Evolutionary conservation across 2,113 vertebrate genomes (phyloP).

Genomic region (Ahaetulla prasina): DNA sequence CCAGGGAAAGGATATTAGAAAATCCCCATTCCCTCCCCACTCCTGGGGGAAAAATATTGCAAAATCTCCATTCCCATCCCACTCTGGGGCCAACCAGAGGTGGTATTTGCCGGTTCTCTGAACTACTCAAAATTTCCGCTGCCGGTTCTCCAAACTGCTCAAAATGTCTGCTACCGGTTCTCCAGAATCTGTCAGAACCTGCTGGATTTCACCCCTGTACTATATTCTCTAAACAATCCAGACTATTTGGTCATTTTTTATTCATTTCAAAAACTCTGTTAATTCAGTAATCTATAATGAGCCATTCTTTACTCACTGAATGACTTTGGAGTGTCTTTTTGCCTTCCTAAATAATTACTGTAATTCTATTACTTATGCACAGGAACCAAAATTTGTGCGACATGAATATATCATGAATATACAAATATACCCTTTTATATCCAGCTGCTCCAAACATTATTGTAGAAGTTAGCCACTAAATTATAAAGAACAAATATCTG

Average conservation of each 20-base stretch:
- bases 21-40: too few relatives aligned
- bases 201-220: too few relatives aligned
- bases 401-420: not conserved
- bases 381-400: not conserved
- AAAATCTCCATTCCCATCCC: too few relatives aligned
- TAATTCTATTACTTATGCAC: not conserved
- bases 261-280: not conserved
- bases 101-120: too few relatives aligned
- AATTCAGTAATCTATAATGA: not conserved
- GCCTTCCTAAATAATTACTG: not conserved
- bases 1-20: too few relatives aligned
- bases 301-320: not conserved
- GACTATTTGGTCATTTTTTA: not conserved
- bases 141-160: too few relatives aligned
- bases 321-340: not conserved
- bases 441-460: not conserved
- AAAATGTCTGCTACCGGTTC: too few relatives aligned
- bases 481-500: not conserved
- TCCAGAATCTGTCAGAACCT: too few relatives aligned
- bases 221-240: not conserved
- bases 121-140: too few relatives aligned
- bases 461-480: not conserved
- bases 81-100: too few relatives aligned
- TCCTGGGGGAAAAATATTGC: too few relatives aligned
- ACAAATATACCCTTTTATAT: not conserved